Conservation (phyloP, 92 coral and sea anemone genomes). For the Palythoa grandiflora region DNA sequence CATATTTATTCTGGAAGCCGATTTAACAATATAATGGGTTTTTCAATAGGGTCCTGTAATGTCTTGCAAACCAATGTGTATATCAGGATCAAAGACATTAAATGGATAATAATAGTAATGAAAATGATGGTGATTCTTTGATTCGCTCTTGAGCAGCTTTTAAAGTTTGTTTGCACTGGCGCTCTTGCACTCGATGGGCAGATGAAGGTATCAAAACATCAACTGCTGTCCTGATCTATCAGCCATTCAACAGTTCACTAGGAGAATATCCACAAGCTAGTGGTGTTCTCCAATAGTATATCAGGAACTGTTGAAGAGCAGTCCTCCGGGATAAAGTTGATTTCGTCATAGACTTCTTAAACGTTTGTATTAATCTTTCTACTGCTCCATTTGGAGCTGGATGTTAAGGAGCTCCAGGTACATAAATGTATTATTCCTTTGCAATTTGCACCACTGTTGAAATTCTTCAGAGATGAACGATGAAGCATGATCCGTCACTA, state of each 20-base stretch:
- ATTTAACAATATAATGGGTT: too few species aligned
- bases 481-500: background rate
- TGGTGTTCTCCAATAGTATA: constrained; percentile 19
- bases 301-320: constrained; percentile 27
- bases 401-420: constrained; percentile 31
- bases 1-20: too few species aligned
- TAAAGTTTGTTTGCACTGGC: background rate
- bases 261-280: constrained; percentile 36
- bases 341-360: constrained; percentile 39
- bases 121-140: background rate
- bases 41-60: too few species aligned
- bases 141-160: constrained; percentile 17
- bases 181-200: constrained; percentile 43
- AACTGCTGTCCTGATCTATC: constrained; percentile 23
- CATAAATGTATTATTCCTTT: constrained; percentile 25
- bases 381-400: constrained; percentile 1
- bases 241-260: constrained; percentile 46
- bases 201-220: constrained; percentile 38
- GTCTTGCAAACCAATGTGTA: too few species aligned
- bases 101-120: too few species aligned
- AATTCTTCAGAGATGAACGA: constrained; percentile 42
- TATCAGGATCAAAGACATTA: too few species aligned
- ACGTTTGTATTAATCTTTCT: constrained; percentile 38
- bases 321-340: background rate
- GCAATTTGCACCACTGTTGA: constrained; percentile 38